Evolutionary conservation across 2,113 vertebrate genomes (phyloP), one percentile per base, ranked within the genome.

Genomic region (Leucosticte australis): DNA sequence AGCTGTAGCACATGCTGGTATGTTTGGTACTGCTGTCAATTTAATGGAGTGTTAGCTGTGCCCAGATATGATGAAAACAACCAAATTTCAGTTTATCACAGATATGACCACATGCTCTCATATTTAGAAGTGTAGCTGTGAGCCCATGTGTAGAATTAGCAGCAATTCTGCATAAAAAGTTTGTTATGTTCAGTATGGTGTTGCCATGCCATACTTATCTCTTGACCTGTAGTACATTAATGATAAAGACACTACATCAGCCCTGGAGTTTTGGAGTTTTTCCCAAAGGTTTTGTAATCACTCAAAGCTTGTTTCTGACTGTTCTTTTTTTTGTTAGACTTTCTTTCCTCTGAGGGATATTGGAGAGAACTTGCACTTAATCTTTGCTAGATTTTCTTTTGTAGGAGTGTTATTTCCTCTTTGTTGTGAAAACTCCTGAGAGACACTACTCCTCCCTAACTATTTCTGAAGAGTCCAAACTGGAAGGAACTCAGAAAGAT

Each of bases 331-430:
- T 67, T n/a, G 21, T 90, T 82, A 49, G 37, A 46, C 30, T 87
- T 64, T 14, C 4, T 53, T 90, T 86, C 39, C 59, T 94, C 39
- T 44, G 74, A 47, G 50, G 75, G 55, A 41, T 90, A 22, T 21
- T 46, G 59, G 60, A 86, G 28, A 77, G 13, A 50, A 55, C 35
- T 94, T 92, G 42, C 30, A 73, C 59, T 79, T 87, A 79, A 92
- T 67, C 49, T 83, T 59, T 44, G 39, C 18, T 64, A 67, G 37
- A 50, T 67, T 93, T 89, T 90, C 49, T 79, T 93, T 75, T 88
- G 47, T 89, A 78, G 52, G 80, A 39, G 53, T 84, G 86, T 93
- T 94, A 81, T 1, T 94, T 96, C 83, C 87, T 94, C 92, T 93
- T 78, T 76, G 31, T 21, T 76, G 28, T 79, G 53, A 84, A 33